Evolutionary conservation across 2,797 vertebrate genomes (phyloP), one percentile per base, ranked within the genome.

Genomic region (Anolis apletophallus): DNA sequence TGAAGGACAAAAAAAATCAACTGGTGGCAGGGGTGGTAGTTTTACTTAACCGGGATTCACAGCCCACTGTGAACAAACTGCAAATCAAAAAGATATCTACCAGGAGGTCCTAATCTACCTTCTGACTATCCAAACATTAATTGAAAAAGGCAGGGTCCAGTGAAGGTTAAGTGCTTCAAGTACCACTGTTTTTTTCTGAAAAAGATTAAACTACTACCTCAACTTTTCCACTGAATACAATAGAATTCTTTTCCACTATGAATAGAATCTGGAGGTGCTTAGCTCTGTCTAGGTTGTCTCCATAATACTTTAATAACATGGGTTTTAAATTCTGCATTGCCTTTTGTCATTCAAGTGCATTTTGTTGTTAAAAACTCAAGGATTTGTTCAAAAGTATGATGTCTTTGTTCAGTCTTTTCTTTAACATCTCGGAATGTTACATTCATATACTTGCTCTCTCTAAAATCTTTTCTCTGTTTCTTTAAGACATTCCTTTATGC

Each of bases 381-480:
- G 68, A 85, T 2, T 77, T 76, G 19, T 1, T 5, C 12, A 80
- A 88, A 85, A 77, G 83, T 23, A 57, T 78, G 67, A 67, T 82
- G 86, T 4, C 55, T 73, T 83, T 90, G 7, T 77, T 81, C 50
- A 54, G 10, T 72, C 32, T 91, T 80, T 29, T 75, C 89, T 92
- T 83, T 68, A 90, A 92, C 87, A 72, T 71, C 73, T 67, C 10
- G 57, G 32, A 68, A n/a, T 5, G 80, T 83, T 87, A 85, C 57
- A 92, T 85, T 17, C 0, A 2, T 82, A 89, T 89, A 84, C 76
- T 86, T 87, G 3, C 32, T 76, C 36, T 71, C 52, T 11, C 7
- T 29, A 57, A 59, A 59, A 69, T 67, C 69, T 72, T 87, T 17
- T 84, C 29, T 85, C 29, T 85, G 46, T 73, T 79, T 87, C 71